Evolutionary conservation across 2,888 invertebrate genomes (phyloP).

Genomic region (Choristoneura rosaceana): DNA sequence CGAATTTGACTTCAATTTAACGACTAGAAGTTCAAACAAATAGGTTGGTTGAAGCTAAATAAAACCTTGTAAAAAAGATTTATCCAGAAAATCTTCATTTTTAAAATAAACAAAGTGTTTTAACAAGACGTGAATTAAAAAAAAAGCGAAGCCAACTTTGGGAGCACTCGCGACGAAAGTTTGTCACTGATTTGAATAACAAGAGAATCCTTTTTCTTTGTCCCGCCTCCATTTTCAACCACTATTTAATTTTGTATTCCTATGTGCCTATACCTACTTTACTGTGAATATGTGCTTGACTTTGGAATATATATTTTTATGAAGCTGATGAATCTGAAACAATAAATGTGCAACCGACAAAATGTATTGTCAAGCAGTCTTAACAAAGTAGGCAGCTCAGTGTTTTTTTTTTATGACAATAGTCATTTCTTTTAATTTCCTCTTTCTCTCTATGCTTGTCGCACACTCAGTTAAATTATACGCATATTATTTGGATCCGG

Average conservation of each 20-base stretch:
- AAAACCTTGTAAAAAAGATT: background rate
- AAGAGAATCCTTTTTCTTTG: conserved; percentile 75
- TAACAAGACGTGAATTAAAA: conserved; percentile 51
- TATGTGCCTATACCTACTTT: background rate
- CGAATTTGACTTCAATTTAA: too few relatives aligned
- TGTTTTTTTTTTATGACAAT: too few relatives aligned
- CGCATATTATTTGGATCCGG: too few relatives aligned
- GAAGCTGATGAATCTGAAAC: too few relatives aligned
- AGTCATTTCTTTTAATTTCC: too few relatives aligned
- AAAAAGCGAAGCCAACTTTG: conserved; percentile 61
- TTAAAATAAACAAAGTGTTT: conserved; percentile 20
- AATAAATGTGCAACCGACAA: too few relatives aligned
- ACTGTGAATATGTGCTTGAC: background rate
- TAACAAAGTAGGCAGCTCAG: too few relatives aligned
- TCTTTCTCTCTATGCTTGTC: too few relatives aligned
- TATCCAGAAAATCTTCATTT: background rate
- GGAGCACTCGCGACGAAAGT: conserved; percentile 58
- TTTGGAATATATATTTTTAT: too few relatives aligned
- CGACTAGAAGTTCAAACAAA: too few relatives aligned
- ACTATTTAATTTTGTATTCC: conserved; percentile 17
- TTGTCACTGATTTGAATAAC: conserved; percentile 79
- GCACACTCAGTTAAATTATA: too few relatives aligned
- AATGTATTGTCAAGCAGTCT: too few relatives aligned
- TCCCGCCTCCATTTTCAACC: conserved; percentile 42
- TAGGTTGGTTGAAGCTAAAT: background rate